Base-by-base conservation (phyloP, 2,113 vertebrate species). In the Paracanthobrama guichenoti region DNA sequence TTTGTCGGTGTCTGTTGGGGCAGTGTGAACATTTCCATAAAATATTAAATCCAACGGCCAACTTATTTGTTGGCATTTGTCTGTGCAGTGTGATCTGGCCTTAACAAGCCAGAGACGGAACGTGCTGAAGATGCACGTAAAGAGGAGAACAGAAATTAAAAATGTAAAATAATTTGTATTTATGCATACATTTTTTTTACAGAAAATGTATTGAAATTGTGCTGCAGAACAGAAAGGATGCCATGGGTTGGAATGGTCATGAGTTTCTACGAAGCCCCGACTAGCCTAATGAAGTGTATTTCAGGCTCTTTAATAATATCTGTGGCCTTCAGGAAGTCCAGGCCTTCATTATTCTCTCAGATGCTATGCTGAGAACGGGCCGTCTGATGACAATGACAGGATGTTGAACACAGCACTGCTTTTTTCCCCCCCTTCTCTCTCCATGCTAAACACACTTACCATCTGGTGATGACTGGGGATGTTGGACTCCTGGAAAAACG, bases 401-500 rank as follows among this genome's bases (percentile, higher is more conserved):
- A 87, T 79, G 82, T 62, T 39, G 69, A 26, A 79, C 31, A 67
- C 16, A 48, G 39, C 24, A 28, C 7, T 0, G 64, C 18, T 14
- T 44, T 48, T 22, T 60, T 16, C 0, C 14, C n/a, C n/a, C n/a
- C 4, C 59, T 60, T 84, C 55, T 79, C 66, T 73, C 16, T 59
- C 13, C 5, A 24, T 53, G 59, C 77, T 35, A 69, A 86, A 88
- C 10, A 24, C 79, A 91, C 96, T 96, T 94, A 97, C 96, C 96
- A 97, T 97, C 93, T 97, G 96, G 84, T 93, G 95, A 87, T 95
- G 94, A 78, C 91, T 91, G 83, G 96, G 96, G 90, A 97, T 92
- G 91, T 96, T 96, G 66, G 94, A 94, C 92, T 97, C 96, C 90
- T 97, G 97, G 92, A 97, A 97, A 87, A 97, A 97, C 67, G 96